Conservation (phyloP, 2,797 vertebrate species). For the Coreius guichenoti region DNA sequence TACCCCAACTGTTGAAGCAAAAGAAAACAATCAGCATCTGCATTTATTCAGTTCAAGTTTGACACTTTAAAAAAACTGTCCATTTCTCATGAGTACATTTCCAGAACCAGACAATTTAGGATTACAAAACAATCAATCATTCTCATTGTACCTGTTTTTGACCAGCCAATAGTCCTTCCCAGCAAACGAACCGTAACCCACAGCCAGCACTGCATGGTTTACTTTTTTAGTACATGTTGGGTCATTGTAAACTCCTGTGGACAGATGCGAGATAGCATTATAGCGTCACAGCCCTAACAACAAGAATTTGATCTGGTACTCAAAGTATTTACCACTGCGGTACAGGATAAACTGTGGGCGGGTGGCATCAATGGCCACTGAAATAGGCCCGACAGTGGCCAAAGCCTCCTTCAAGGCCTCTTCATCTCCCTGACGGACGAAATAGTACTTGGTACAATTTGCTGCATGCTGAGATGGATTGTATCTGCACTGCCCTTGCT, state of each 20-base stretch:
- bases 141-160: constrained; percentile 89
- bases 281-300: background rate
- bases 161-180: constrained; percentile 91
- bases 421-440: constrained; percentile 73
- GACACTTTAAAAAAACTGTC: background rate
- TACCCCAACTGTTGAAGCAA: constrained; percentile 17
- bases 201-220: constrained; percentile 85
- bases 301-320: background rate
- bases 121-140: background rate
- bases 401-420: constrained; percentile 75
- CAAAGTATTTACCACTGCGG: constrained; percentile 74
- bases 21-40: background rate
- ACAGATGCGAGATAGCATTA: background rate
- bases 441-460: constrained; percentile 80
- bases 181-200: constrained; percentile 84
- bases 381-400: constrained; percentile 85
- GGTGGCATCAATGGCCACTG: constrained; percentile 83
- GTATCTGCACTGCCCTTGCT: constrained; percentile 82
- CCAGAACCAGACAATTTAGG: background rate
- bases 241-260: constrained; percentile 88
- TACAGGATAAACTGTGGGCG: constrained; percentile 79
- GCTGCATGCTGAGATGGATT: constrained; percentile 75
- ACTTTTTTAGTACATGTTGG: constrained; percentile 72
- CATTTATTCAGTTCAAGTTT: background rate
- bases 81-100: background rate